These are phyloP conservation scores for rabbit (Oryctolagus cuniculus) DNA, from an alignment of 2,113 vertebrate genomes.

Conservation along the genomic window mOryCun1.1 NC_091434.1:13610001-13610500, in stretches of 20 bases:
- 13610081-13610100: not conserved
- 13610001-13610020: not conserved
- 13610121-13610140: not conserved
- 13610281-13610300: not conserved
- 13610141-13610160: not conserved
- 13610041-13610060: slow-evolving; percentile 7
- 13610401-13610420: not conserved
- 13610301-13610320: not conserved
- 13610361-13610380: not conserved
- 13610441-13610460: not conserved
- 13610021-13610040: not conserved
- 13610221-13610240: not conserved
- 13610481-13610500: slow-evolving; percentile 38
- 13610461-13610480: not conserved
- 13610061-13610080: not conserved
- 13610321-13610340: not conserved
- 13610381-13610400: not conserved
- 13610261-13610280: not conserved
- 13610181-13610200: not conserved
- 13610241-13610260: too few species aligned
- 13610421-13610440: not conserved
- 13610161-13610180: not conserved
- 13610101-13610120: not conserved
- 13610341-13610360: not conserved
- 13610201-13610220: not conserved